A percentile compares a stretch with the other conserved stretches of the same genome.
phyloP scores from a whole-genome alignment of 2,113 vertebrate genomes.

The Arvicanthis niloticus region DNA sequence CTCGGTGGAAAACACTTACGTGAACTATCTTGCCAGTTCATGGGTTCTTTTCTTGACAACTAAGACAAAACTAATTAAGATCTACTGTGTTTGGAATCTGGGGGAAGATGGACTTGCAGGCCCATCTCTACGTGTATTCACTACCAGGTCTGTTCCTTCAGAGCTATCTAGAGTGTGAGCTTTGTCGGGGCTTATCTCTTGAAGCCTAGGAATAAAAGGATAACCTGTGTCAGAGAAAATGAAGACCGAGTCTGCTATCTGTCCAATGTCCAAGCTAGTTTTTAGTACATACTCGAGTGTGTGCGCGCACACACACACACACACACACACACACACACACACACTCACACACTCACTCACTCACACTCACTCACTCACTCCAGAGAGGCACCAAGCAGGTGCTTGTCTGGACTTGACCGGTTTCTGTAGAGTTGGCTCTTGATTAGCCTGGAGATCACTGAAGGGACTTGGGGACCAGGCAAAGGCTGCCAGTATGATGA shows the following conservation, averaged over 20 bases:
- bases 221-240: background rate
- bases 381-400: background rate
- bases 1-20: background rate
- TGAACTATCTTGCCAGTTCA: background rate
- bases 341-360: no score
- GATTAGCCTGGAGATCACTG: background rate
- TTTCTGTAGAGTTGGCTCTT: background rate
- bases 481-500: background rate
- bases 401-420: background rate
- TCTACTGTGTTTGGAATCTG: background rate
- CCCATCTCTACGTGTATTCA: background rate
- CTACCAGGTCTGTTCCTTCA: background rate
- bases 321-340: no score
- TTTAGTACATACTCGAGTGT: background rate
- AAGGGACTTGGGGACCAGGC: background rate
- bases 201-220: background rate
- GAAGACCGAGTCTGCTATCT: background rate
- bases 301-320: no score
- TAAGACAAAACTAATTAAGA: background rate
- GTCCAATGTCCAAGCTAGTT: background rate
- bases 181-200: background rate
- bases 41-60: background rate
- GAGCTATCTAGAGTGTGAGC: no score
- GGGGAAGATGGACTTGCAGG: background rate
- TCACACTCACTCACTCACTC: background rate